Base-by-base conservation (phyloP, 2,888 invertebrate species). In the Epsilonema sp. region DNA sequence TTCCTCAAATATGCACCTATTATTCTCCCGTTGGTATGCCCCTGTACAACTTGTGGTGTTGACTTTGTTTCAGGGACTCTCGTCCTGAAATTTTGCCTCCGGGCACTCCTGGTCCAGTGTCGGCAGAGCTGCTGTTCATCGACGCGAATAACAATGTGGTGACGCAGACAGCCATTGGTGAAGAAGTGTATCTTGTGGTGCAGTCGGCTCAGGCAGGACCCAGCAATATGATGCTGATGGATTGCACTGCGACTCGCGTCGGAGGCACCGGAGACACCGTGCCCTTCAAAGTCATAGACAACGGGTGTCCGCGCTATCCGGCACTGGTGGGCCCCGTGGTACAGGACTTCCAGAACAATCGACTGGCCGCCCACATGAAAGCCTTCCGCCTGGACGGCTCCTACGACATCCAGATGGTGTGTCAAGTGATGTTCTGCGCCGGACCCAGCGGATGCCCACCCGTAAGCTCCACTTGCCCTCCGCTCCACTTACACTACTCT, bases 181-280 rank as follows among this genome's bases (percentile, higher is more conserved):
- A 64, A 43, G 58, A 57, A 47, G 52, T 63, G 2, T 39, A 40
- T 42, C 47, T 63, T 44, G 58, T 60, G 20, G 56, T 61, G 50
- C 56, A 58, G 37, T 58, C 58, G 19, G 61, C 61, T 20, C 63
- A 63, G 51, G 61, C 63, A 41, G 62, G 62, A 22, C 63, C 63
- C 5, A 59, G 60, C 53, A 64, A 63, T 50, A 64, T 63, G 63
- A 63, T 63, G 63, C 52, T 63, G 26, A 59, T 64, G 45, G 63
- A 63, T 43, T 63, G 63, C 49, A 57, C 57, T n/a, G 63, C 63
- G 21, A 63, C 57, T 8, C 52, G 63, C 26, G 58, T 61, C 41
- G 63, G 62, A 5, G 63, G 62, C 38, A 58, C 55, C 48, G 63
- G 62, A 41, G 61, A 63, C 43, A 50, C 56, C 23, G 60, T 63